phyloP scores from a whole-genome alignment of 2,113 vertebrate genomes.

The Labeo rohita region DNA sequence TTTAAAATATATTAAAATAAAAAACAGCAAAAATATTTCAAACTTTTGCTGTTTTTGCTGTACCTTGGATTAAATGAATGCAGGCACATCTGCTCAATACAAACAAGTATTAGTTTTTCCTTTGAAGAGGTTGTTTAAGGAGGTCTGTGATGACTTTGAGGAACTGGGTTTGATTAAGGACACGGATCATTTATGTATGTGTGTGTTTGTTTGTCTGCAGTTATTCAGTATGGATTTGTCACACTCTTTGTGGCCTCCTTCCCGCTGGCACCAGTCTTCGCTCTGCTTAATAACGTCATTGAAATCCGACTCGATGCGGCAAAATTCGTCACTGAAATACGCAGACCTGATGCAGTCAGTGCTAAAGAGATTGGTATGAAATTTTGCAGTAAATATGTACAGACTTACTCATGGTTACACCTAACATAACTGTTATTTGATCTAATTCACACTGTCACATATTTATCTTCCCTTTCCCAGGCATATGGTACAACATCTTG shows the following conservation, averaged over 20 bases:
- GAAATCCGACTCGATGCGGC: conserved; percentile 95
- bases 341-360: conserved; percentile 89
- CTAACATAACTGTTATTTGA: not conserved
- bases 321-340: conserved; percentile 93
- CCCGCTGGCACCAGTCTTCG: conserved; percentile 92
- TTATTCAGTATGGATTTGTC: conserved; percentile 97
- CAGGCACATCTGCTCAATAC: not conserved
- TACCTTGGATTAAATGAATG: too few species aligned
- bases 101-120: not conserved
- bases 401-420: not conserved
- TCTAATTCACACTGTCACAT: conserved; percentile 39
- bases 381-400: not conserved
- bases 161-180: not conserved
- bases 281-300: conserved; percentile 96
- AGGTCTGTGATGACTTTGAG: not conserved
- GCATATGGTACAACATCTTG: conserved; percentile 98
- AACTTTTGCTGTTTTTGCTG: too few species aligned
- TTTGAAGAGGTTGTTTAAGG: conserved; percentile 9
- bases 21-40: too few species aligned
- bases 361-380: conserved; percentile 93
- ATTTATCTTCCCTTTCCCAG: conserved; percentile 69
- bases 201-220: conserved; percentile 67
- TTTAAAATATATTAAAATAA: too few species aligned
- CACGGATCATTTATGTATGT: conserved; percentile 24
- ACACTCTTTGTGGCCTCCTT: conserved; percentile 98